Evolutionary conservation across 2,888 invertebrate species (phyloP).

Genomic region (Protophormia terraenovae): DNA sequence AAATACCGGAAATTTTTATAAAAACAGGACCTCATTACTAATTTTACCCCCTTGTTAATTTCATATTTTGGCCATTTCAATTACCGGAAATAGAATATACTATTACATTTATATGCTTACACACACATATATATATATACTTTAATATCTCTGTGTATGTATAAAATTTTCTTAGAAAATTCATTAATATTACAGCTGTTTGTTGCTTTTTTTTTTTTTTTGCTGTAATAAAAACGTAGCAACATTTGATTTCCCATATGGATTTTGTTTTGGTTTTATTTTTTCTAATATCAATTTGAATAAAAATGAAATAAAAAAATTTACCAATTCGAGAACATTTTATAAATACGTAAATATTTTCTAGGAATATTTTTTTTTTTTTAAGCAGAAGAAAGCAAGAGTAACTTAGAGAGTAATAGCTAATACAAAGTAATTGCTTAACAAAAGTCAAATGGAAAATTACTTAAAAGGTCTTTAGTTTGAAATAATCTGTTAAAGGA

Average conservation of each 20-base stretch:
- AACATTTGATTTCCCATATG: constrained; percentile 58
- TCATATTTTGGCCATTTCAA: constrained; percentile 23
- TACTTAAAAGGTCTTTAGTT: too few relatives aligned
- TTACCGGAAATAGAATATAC: constrained; percentile 1
- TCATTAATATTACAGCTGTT: constrained; percentile 5
- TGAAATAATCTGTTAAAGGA: too few relatives aligned
- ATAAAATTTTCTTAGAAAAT: constrained; percentile 13
- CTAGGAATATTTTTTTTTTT: not conserved
- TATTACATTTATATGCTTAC: not conserved
- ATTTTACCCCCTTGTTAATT: constrained; percentile 22
- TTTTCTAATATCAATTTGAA: constrained; percentile 29
- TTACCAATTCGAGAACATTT: not conserved
- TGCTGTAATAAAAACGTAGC: constrained; percentile 14
- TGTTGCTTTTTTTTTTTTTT: not conserved
- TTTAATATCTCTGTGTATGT: not conserved
- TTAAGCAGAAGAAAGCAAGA: not conserved
- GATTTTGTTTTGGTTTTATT: constrained; percentile 6
- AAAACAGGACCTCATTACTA: not conserved
- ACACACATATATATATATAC: not conserved
- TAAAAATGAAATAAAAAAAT: not conserved
- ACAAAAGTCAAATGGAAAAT: not conserved
- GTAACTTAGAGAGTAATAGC: not conserved
- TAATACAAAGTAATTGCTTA: not conserved
- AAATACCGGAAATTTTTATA: constrained; percentile 36
- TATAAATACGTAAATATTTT: not conserved